phyloP scores from a whole-genome alignment of 2,888 invertebrate genomes.

The Sinodicranocentrus sp. region DNA sequence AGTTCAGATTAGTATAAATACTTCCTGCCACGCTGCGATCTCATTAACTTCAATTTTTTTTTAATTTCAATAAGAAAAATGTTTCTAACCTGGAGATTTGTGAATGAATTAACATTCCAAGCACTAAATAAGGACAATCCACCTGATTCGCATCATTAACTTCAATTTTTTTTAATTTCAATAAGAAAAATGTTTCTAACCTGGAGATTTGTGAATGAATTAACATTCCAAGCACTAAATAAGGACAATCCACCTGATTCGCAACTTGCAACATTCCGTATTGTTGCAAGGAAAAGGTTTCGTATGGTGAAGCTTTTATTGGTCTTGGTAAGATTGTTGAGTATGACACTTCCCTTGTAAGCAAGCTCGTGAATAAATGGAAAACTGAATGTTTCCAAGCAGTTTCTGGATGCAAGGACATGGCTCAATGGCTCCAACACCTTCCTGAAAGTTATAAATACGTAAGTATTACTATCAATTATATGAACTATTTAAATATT shows the following conservation, averaged over 20 bases:
- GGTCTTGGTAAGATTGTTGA: slow-evolving; percentile 64
- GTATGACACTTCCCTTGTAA: slow-evolving; percentile 60
- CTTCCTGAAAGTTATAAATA: slow-evolving; percentile 50
- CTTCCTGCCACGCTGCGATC: too few relatives aligned
- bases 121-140: slow-evolving; percentile 30
- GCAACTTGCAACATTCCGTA: slow-evolving; percentile 49
- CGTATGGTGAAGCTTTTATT: slow-evolving; percentile 62
- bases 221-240: slow-evolving; percentile 51
- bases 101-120: slow-evolving; percentile 47
- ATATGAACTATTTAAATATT: background rate
- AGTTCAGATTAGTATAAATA: background rate
- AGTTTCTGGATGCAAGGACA: slow-evolving; percentile 70
- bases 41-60: too few relatives aligned
- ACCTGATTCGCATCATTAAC: background rate
- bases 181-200: too few relatives aligned
- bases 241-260: slow-evolving; percentile 21
- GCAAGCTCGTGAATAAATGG: slow-evolving; percentile 73
- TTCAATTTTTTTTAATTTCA: background rate
- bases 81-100: slow-evolving; percentile 71
- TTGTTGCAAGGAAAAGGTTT: slow-evolving; percentile 72
- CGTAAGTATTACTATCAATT: background rate
- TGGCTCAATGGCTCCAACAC: slow-evolving; percentile 70
- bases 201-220: slow-evolving; percentile 66
- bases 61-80: slow-evolving; percentile 22
- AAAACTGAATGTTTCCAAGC: slow-evolving; percentile 74